Evolutionary conservation across 2,888 invertebrate species (phyloP).

Genomic region (Drosophila multiciliata): DNA sequence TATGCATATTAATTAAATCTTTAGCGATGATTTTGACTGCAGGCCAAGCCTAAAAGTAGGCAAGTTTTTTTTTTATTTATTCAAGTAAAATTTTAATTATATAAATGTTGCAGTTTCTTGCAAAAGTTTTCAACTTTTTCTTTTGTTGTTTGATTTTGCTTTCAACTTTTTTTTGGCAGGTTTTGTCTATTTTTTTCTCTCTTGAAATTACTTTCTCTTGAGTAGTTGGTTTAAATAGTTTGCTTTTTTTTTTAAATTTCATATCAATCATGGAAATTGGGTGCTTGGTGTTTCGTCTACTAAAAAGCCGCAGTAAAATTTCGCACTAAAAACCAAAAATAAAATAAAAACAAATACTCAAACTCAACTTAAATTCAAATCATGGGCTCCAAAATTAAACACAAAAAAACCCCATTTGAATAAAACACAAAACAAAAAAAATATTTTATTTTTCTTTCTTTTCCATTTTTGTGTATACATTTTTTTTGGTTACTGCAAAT

Average conservation of each 20-base stretch:
- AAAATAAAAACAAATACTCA: conserved; percentile 9
- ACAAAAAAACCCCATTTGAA: conserved; percentile 53
- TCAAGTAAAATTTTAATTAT: conserved; percentile 25
- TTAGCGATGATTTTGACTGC: not conserved
- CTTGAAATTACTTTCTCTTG: conserved; percentile 40
- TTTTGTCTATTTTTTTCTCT: conserved; percentile 25
- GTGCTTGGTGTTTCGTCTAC: conserved; percentile 76
- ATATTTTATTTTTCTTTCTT: conserved; percentile 67
- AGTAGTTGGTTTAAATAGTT: conserved; percentile 58
- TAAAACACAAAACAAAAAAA: conserved; percentile 45
- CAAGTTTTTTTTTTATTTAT: conserved; percentile 18
- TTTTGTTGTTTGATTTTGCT: conserved; percentile 35
- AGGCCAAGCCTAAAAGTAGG: conserved; percentile 52
- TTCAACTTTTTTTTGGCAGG: conserved; percentile 10
- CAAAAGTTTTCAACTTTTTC: conserved; percentile 44
- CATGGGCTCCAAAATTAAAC: conserved; percentile 58
- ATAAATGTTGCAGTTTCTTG: conserved; percentile 13
- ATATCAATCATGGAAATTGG: conserved; percentile 59
- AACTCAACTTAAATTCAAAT: conserved; percentile 41
- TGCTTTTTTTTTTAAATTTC: conserved; percentile 45
- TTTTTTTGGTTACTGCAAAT: conserved; percentile 52
- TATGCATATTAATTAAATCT: conserved; percentile 28
- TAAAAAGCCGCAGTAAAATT: conserved; percentile 72
- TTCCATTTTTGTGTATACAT: conserved; percentile 66
- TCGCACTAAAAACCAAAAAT: conserved; percentile 69